These are phyloP conservation scores for Bolinopsis microptera DNA, from an alignment of 37 sponge, comb jelly and placozoan species.

Conservation along the genomic window DNA sequence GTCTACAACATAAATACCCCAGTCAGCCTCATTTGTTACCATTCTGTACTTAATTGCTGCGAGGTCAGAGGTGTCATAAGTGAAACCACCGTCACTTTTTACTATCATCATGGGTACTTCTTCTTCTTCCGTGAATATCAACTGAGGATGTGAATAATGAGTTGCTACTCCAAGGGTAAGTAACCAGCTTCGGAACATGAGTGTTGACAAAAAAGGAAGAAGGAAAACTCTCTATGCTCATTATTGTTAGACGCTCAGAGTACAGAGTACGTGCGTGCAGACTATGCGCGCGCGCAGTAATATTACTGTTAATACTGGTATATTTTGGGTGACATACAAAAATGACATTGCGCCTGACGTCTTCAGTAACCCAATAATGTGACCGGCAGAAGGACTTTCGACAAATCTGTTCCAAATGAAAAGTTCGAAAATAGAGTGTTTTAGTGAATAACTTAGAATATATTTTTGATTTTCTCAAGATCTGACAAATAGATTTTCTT, in stretches of 20 bases:
- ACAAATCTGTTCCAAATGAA: too few species aligned
- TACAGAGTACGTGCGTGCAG: background rate
- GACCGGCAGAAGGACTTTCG: too few species aligned
- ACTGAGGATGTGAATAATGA: too few species aligned
- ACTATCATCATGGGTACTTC: slow-evolving; percentile 84
- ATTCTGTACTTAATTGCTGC: slow-evolving; percentile 87
- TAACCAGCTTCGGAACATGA: background rate
- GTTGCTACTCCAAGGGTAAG: too few species aligned
- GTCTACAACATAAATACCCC: slow-evolving; percentile 96
- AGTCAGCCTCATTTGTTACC: slow-evolving; percentile 83
- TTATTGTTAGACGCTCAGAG: too few species aligned
- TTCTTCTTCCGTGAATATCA: slow-evolving; percentile 78
- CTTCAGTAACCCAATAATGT: background rate
- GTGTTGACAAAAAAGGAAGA: background rate
- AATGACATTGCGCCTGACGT: background rate
- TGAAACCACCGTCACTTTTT: slow-evolving; percentile 94
- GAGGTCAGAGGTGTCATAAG: slow-evolving; percentile 97
- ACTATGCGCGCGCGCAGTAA: background rate
- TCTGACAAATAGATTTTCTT: too few species aligned
- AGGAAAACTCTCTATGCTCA: too few species aligned
- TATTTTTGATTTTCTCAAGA: too few species aligned
- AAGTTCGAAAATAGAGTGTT: too few species aligned
- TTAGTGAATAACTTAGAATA: too few species aligned
- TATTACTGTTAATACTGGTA: background rate
- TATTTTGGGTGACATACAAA: background rate